Evolutionary conservation across 1,140 invertebrate species (phyloP).

Genomic region (Eubasilissa regina): DNA sequence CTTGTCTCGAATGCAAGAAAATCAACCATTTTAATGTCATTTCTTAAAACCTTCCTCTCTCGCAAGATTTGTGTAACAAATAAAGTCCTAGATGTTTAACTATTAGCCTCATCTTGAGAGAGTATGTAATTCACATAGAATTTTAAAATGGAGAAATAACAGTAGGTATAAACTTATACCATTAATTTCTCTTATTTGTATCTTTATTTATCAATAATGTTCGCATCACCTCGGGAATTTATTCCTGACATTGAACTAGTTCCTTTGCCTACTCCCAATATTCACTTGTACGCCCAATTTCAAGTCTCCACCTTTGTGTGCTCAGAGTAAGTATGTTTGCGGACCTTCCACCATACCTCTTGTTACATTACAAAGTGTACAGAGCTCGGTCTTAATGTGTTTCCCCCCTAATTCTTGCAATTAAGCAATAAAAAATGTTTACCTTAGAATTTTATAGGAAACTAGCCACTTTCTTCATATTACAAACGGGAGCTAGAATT

Average conservation of each 20-base stretch:
- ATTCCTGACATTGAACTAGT: neutral
- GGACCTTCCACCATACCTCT: neutral
- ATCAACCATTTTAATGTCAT: too few relatives aligned
- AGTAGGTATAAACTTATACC: too few relatives aligned
- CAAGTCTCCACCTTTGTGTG: constrained; percentile 15
- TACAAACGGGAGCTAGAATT: neutral
- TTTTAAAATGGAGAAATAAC: too few relatives aligned
- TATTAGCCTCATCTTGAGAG: too few relatives aligned
- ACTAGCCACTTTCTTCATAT: neutral
- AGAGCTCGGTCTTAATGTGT: neutral
- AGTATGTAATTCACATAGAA: too few relatives aligned
- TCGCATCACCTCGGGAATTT: too few relatives aligned
- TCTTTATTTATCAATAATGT: too few relatives aligned
- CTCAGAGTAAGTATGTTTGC: neutral
- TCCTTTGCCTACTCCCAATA: neutral
- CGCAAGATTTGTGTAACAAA: too few relatives aligned
- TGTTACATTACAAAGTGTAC: constrained; percentile 1
- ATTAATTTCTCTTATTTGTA: too few relatives aligned
- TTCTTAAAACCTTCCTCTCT: too few relatives aligned
- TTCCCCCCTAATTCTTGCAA: constrained; percentile 20
- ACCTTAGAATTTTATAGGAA: neutral
- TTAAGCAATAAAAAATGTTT: constrained; percentile 24
- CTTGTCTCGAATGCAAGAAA: too few relatives aligned
- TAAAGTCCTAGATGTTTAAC: too few relatives aligned
- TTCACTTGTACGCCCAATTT: neutral